Evolutionary conservation across 2,888 invertebrate genomes (phyloP), one percentile per base, ranked within the genome.

Genomic region (Cheilosia impressa): DNA sequence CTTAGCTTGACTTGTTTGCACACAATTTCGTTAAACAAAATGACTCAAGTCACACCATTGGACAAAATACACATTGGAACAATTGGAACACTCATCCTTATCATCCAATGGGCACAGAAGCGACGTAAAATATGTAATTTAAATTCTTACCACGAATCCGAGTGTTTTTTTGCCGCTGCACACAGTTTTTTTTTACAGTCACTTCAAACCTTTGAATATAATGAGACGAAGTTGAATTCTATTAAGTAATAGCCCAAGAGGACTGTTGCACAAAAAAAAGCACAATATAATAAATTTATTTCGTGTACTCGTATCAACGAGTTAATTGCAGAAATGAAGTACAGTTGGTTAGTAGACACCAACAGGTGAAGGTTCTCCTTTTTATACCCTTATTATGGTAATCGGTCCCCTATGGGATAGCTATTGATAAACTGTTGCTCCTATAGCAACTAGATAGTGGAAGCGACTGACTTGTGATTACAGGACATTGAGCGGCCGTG

Each of bases 351-450:
- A 84, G 45, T 80, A 66, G 65, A 76, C 52, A 19, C 60, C 65
- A 69, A 85, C 81, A 81, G 81, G 76, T 85, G 77, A 41, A 81
- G 77, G 43, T 53, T 17, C 76, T 72, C 81, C 85, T 76, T 85
- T 85, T 81, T 85, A 85, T 85, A 85, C 85, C 77, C 85, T 81
- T 72, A 84, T 69, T 75, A 60, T 71, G 65, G 27, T 79, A 71
- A 79, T 65, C 71, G 53, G 7, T 65, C 75, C 79, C 80, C 65
- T 50, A 58, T 66, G 47, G 58, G 47, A 65, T 75, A 65, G 53
- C 24, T 45, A 72, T 50, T 58, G 85, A 85, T 81, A 81, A 81
- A 62, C 57, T 17, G 9, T 43, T 66, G 68, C 75, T 81, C 41
- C 85, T 73, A 85, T 85, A 52, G 63, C 60, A 72, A 85, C 85